Evolutionary conservation across 2,797 vertebrate genomes (phyloP).

Genomic region (Oreochromis grahami): DNA sequence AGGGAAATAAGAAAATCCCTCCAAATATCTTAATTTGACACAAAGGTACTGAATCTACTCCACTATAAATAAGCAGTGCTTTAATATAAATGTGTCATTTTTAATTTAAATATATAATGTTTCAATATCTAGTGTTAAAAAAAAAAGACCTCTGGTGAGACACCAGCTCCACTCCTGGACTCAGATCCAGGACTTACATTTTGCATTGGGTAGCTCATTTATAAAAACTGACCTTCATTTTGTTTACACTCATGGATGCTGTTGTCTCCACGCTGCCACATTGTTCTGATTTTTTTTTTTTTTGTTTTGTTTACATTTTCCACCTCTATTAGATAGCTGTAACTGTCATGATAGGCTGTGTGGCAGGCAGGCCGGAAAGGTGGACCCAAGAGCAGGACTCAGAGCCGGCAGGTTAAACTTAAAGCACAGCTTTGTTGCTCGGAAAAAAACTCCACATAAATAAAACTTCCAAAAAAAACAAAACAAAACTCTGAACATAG

Average conservation of each 20-base stretch:
- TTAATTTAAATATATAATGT: not conserved
- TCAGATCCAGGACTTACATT: too few relatives aligned
- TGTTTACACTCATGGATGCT: too few relatives aligned
- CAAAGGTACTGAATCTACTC: fast-evolving
- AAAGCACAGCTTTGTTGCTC: not conserved
- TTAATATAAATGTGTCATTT: not conserved
- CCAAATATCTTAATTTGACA: not conserved
- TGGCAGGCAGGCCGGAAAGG: fast-evolving
- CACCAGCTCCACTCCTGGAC: too few relatives aligned
- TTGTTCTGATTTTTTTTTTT: too few relatives aligned
- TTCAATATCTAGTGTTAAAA: not conserved
- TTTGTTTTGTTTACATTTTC: not conserved
- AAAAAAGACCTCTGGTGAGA: too few relatives aligned
- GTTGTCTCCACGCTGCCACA: too few relatives aligned
- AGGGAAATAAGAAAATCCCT: not conserved
- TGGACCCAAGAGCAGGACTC: not conserved
- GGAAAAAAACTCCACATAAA: not conserved
- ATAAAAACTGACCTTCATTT: not conserved
- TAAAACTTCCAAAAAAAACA: not conserved
- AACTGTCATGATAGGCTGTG: not conserved
- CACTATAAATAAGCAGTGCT: fast-evolving
- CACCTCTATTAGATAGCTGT: not conserved
- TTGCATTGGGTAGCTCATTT: too few relatives aligned
- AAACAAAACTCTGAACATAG: not conserved
- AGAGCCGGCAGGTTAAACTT: fast-evolving